A percentile compares a stretch with the other conserved stretches of the same genome.
These are phyloP conservation scores for Equus quagga DNA, from an alignment of 2,113 vertebrate species.

Conservation along the genomic window DNA sequence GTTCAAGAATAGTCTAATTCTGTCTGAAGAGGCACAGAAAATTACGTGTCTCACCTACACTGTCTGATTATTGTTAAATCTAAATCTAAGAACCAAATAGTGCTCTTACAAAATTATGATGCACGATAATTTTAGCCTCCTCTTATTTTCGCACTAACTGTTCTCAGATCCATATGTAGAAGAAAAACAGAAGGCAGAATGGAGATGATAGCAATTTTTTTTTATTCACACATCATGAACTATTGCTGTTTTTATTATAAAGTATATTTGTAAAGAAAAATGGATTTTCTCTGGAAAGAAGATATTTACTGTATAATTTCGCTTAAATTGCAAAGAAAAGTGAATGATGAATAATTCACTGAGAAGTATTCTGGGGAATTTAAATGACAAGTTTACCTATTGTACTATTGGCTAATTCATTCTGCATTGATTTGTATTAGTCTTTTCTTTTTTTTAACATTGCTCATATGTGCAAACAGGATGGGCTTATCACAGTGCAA, in stretches of 20 bases:
- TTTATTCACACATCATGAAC: constrained; percentile 44
- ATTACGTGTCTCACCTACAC: background rate
- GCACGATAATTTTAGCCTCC: constrained; percentile 35
- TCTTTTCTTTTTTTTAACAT: constrained; percentile 43
- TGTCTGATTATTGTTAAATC: constrained; percentile 2
- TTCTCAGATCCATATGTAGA: background rate
- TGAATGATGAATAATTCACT: constrained; percentile 54
- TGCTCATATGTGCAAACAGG: background rate
- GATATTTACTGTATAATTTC: constrained; percentile 70
- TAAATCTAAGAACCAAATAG: constrained; percentile 16
- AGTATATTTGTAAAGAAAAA: constrained; percentile 66
- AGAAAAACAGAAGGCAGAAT: constrained; percentile 26
- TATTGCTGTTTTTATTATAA: constrained; percentile 60
- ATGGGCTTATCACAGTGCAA: constrained; percentile 44
- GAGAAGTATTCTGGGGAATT: constrained; percentile 44
- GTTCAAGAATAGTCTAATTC: background rate
- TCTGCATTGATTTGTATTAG: constrained; percentile 60
- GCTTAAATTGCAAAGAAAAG: constrained; percentile 59
- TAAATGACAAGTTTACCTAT: constrained; percentile 66
- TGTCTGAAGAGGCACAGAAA: background rate
- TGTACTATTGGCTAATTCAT: constrained; percentile 55
- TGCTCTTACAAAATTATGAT: constrained; percentile 37
- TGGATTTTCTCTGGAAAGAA: constrained; percentile 52
- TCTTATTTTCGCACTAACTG: constrained; percentile 32
- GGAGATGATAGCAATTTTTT: background rate